These are phyloP conservation scores for Amiota communis DNA, from an alignment of 2,888 invertebrate genomes.

Conservation along the genomic window DNA sequence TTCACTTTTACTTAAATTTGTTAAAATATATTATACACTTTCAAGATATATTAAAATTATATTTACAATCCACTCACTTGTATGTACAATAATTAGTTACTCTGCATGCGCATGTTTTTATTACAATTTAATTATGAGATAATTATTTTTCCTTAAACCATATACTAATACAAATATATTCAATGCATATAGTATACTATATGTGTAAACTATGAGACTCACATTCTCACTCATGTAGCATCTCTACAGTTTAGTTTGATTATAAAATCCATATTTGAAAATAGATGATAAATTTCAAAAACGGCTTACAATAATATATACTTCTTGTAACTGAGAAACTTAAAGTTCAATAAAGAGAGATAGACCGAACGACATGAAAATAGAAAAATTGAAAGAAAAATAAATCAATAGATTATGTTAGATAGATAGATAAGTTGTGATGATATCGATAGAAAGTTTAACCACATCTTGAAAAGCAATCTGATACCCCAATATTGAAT, in stretches of 20 bases:
- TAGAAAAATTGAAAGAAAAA: too few species aligned
- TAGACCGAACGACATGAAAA: too few species aligned
- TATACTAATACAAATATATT: background rate
- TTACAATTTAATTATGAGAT: slow-evolving; percentile 2
- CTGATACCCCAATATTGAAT: background rate
- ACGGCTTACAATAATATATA: too few species aligned
- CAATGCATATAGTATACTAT: too few species aligned
- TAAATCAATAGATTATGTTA: too few species aligned
- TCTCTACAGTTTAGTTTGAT: too few species aligned
- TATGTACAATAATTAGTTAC: slow-evolving; percentile 38
- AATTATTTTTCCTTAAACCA: background rate
- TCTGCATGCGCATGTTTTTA: slow-evolving; percentile 57
- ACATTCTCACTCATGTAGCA: too few species aligned
- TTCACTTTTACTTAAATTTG: slow-evolving; percentile 17
- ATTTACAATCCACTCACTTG: background rate
- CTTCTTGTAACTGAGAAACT: background rate
- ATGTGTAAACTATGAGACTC: too few species aligned
- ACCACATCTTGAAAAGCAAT: slow-evolving; percentile 30
- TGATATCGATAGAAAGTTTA: slow-evolving; percentile 32
- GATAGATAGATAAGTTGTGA: too few species aligned
- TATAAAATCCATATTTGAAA: too few species aligned
- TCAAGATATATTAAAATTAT: background rate
- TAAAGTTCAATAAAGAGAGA: background rate
- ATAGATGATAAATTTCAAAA: too few species aligned
- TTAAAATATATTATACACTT: slow-evolving; percentile 7